Conservation (phyloP, 2,888 invertebrate genomes). For the Anodontia alba region DNA sequence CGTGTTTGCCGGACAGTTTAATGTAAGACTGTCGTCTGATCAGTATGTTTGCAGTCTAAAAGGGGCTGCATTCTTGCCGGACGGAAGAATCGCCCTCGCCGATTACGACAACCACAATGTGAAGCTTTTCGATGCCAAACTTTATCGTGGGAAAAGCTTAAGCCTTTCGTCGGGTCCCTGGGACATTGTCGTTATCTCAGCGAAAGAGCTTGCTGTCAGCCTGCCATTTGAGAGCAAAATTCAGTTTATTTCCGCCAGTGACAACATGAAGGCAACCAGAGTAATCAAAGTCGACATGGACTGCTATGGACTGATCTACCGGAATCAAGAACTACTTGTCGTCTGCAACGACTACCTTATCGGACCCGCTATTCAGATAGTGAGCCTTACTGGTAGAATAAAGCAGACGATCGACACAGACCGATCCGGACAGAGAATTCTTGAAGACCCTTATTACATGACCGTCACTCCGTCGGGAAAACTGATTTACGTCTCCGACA, state of each 20-base stretch:
- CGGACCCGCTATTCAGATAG: slow-evolving; percentile 51
- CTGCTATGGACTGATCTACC: slow-evolving; percentile 55
- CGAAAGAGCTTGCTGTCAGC: slow-evolving; percentile 53
- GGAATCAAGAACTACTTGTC: slow-evolving; percentile 58
- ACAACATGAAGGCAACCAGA: slow-evolving; percentile 47
- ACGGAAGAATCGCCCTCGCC: slow-evolving; percentile 52
- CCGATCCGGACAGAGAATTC: slow-evolving; percentile 48
- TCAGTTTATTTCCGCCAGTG: slow-evolving; percentile 53
- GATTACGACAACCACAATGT: slow-evolving; percentile 61
- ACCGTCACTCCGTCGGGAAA: slow-evolving; percentile 57
- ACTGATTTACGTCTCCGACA: slow-evolving; percentile 60
- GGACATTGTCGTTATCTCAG: slow-evolving; percentile 53
- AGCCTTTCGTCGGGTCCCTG: slow-evolving; percentile 56
- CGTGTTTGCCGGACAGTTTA: slow-evolving; percentile 54
- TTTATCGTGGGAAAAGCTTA: slow-evolving; percentile 50
- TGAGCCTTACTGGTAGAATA: slow-evolving; percentile 56
- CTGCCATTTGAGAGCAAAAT: slow-evolving; percentile 62
- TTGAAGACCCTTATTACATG: slow-evolving; percentile 56
- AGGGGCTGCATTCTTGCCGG: slow-evolving; percentile 44
- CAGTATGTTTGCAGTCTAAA: slow-evolving; percentile 48
- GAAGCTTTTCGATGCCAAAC: slow-evolving; percentile 58
- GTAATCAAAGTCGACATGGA: slow-evolving; percentile 59
- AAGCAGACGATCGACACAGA: slow-evolving; percentile 63
- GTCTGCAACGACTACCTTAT: slow-evolving; percentile 62
- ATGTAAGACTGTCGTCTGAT: slow-evolving; percentile 51